Evolutionary conservation across 2,113 vertebrate species (phyloP), one percentile per base, ranked within the genome.

Genomic region (Passer montanus): DNA sequence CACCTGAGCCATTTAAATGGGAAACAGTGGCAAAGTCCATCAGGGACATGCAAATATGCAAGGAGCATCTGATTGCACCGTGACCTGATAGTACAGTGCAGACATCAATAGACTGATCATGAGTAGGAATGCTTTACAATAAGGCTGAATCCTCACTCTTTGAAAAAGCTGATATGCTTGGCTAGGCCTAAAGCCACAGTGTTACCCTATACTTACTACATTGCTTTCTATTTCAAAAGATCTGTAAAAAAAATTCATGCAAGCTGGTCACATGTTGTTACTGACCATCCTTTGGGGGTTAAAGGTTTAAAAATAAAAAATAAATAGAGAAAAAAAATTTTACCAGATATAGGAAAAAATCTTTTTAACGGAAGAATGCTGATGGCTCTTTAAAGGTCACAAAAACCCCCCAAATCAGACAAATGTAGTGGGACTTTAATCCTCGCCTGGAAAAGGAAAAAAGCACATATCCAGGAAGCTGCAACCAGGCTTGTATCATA

Each of bases 371-470:
- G 13, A 73, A 68, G 7, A 74, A 53, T 64, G 6, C 7, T 63
- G 52, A 30, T 31, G 14, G 9, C 47, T 64, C 39, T 56, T 69
- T 31, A 10, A 77, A 89, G 6, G 31, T 84, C 43, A 53, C 20
- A 41, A 43, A 72, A 70, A 63, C 28, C 0, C 0, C 22, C 9
- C 8, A 43, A 74, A 44, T 1, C 18, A 50, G 30, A 33, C 13
- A 78, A 20, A 50, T 56, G 15, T 35, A 44, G 19, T 60, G 20
- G 52, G 15, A 43, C 14, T 74, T 74, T n/a, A 85, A 16, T 60
- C 37, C 19, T 87, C 28, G 26, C 14, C 7, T 33, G n/a, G 30
- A 50, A 79, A 91, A 79, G 19, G 33, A 44, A 8, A 77, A 56
- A 87, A 47, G 7, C 5, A 53, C 6, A 5, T 7, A 39, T 31